These are phyloP conservation scores for Mastomys coucha DNA, from an alignment of 2,113 vertebrate species.

Conservation along the genomic window DNA sequence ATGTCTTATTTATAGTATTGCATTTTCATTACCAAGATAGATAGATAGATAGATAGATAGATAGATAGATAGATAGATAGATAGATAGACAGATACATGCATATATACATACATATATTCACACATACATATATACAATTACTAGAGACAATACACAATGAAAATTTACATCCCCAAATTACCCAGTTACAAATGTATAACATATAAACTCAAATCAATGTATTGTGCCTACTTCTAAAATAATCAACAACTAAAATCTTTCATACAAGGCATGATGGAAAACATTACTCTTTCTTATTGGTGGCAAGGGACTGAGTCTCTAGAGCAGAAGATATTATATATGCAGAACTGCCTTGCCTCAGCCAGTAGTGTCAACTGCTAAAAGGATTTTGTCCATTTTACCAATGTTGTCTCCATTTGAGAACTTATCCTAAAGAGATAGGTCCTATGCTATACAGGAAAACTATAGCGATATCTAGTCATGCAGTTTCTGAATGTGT, in stretches of 20 bases:
- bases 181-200: constrained; percentile 30
- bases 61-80: background rate
- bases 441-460: background rate
- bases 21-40: background rate
- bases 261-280: constrained; percentile 71
- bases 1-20: background rate
- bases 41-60: background rate
- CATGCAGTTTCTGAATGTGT: background rate
- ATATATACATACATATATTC: too few species aligned
- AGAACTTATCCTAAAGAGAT: constrained; percentile 15
- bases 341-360: background rate
- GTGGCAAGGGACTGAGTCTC: constrained; percentile 57
- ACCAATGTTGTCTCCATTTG: background rate
- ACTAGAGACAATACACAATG: background rate
- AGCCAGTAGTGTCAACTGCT: background rate
- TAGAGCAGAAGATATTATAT: background rate
- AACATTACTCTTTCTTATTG: constrained; percentile 41
- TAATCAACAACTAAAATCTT: constrained; percentile 18
- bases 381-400: background rate
- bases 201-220: constrained; percentile 34
- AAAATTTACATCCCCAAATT: background rate
- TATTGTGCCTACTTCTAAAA: constrained; percentile 31
- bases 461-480: background rate
- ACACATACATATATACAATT: too few species aligned
- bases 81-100: background rate